Base-by-base conservation (phyloP, 2,113 vertebrate genomes). In the Thunnus thynnus region DNA sequence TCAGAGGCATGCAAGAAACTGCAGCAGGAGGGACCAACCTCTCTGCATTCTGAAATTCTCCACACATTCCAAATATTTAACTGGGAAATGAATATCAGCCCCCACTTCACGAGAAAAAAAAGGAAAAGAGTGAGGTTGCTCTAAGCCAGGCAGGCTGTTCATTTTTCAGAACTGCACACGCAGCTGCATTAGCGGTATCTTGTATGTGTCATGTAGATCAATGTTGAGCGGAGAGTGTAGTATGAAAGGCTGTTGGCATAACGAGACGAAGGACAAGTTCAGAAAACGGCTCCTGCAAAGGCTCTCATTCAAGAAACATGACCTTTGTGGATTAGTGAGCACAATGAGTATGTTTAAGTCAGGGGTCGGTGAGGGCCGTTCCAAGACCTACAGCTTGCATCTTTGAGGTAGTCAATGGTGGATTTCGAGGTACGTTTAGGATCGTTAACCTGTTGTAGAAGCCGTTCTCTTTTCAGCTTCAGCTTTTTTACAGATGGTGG, bases 41-140 rank as follows among this genome's bases (percentile, higher is more conserved):
- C 41, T 65, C 51, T 3, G 4, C 82, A 80, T 70, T 89, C 76
- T 80, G 12, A 72, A 70, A 67, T 76, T 61, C 81, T 83, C 54
- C 81, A 77, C 84, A 74, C 78, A 83, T 89, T 87, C 68, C 16
- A 72, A 76, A 83, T 65, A 72, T 73, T 82, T 70, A n/a, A 50
- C 16, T 13, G n/a, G 18, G 60, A 74, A 80, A 72, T 57, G 47
- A 79, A 80, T 54, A 65, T 67, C 25, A 72, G 67, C 32, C 25
- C 16, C 47, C n/a, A 13, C 22, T 2, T 8, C 11, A 20, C 16
- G 51, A 57, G 22, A 60, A 56, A 58, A 17, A 65, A 17, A 65
- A 16, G 3, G 3, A 27, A 27, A 48, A 18, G 12, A 22, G 3
- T 51, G 22, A 18, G 18, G 64, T n/a, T 16, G 74, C 56, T 73